Conservation (phyloP, 2,797 vertebrate genomes). For the Linurgus olivaceus region DNA sequence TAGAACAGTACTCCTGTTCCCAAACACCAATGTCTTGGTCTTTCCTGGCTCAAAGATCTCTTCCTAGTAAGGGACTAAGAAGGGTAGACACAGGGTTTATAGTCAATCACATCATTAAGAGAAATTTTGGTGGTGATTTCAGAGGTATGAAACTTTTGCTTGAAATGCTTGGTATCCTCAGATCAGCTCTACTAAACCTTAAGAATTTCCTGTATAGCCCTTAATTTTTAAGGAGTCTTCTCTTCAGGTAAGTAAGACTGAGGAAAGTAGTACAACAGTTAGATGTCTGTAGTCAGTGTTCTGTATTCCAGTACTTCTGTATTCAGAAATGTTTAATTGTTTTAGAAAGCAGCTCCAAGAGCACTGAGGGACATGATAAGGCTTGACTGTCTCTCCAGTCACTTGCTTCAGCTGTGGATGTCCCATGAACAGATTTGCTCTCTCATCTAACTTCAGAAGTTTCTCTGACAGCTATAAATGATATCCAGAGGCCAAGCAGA, state of each 20-base stretch:
- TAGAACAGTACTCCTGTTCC: background rate
- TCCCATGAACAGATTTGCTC: background rate
- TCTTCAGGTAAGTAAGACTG: background rate
- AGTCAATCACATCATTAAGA: background rate
- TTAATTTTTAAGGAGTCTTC: background rate
- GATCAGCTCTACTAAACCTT: background rate
- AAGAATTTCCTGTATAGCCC: background rate
- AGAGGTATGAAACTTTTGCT: background rate
- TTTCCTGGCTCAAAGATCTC: background rate
- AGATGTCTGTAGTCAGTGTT: background rate
- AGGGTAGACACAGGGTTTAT: background rate
- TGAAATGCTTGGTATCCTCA: background rate
- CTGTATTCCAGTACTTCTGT: background rate
- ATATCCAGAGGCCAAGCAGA: background rate
- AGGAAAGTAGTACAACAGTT: background rate
- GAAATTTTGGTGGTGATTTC: background rate
- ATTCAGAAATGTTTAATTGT: background rate
- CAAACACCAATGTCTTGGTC: background rate
- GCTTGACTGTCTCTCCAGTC: background rate
- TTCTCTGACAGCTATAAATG: background rate
- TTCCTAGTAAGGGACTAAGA: background rate
- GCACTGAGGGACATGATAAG: background rate
- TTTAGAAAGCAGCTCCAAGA: background rate
- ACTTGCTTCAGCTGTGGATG: background rate
- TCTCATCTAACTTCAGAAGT: background rate